A percentile compares a stretch with the other conserved stretches of the same genome.
Evolutionary conservation across 92 coral and sea anemone genomes (phyloP).

Genomic region (Parazoanthus darwini): DNA sequence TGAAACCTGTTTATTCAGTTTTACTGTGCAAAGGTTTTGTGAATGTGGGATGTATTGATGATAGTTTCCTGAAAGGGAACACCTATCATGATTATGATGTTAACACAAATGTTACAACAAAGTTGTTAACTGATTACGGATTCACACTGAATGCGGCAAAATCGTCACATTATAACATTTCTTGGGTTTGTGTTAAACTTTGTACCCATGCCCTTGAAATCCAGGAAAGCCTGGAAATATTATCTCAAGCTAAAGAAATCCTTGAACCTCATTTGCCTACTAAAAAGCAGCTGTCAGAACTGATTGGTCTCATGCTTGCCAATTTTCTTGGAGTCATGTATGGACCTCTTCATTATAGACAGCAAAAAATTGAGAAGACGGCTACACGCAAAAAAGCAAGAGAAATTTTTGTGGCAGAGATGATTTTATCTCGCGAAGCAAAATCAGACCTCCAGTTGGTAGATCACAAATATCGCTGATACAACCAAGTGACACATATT

Average conservation of each 20-base stretch:
- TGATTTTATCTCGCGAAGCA: conserved; percentile 42
- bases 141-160: conserved; percentile 37
- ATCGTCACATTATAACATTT: conserved; percentile 39
- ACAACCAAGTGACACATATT: conserved; percentile 35
- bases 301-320: conserved; percentile 31
- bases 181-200: conserved; percentile 46
- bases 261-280: background rate
- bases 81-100: background rate
- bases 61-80: conserved; percentile 42
- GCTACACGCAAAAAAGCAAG: conserved; percentile 25
- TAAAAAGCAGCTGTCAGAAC: background rate
- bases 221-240: conserved; percentile 5
- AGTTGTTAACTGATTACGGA: too few relatives aligned
- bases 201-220: conserved; percentile 18
- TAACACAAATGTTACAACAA: background rate
- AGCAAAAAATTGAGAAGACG: too few relatives aligned
- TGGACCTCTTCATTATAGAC: conserved; percentile 46
- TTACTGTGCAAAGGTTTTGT: conserved; percentile 42
- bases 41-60: conserved; percentile 47
- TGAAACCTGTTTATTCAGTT: conserved; percentile 40
- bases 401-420: conserved; percentile 36
- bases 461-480: conserved; percentile 8
- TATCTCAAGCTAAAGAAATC: background rate
- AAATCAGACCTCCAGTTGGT: conserved; percentile 49
- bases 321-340: conserved; percentile 47